Evolutionary conservation across 2,113 vertebrate genomes (phyloP).

Genomic region (Neoarius graeffei): DNA sequence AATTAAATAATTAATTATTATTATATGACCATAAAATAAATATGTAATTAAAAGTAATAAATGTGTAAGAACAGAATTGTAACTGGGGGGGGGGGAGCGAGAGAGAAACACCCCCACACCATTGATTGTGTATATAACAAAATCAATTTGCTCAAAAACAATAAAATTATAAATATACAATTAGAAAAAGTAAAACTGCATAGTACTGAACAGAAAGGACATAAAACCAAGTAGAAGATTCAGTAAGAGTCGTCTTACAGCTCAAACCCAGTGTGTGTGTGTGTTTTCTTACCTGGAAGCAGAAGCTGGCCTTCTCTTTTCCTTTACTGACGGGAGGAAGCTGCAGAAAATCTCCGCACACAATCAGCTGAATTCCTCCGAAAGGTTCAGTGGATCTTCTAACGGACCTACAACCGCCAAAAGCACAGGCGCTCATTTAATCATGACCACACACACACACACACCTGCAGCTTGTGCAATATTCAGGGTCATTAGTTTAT

Average conservation of each 20-base stretch:
- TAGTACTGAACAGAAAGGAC: background rate
- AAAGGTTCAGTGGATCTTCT: conserved; percentile 86
- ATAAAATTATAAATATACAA: background rate
- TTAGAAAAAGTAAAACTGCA: no score
- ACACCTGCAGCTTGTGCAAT: background rate
- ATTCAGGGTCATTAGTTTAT: background rate
- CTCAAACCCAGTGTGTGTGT: background rate
- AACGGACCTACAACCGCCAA: conserved; percentile 72
- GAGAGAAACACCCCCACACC: no score
- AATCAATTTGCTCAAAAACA: no score
- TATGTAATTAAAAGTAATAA: background rate
- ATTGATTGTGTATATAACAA: no score
- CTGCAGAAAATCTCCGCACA: conserved; percentile 97
- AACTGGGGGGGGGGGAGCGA: background rate
- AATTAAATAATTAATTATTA: background rate
- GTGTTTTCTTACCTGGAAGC: conserved; percentile 83
- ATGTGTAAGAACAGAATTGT: no score
- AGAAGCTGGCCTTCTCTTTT: conserved; percentile 83
- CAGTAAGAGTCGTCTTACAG: background rate
- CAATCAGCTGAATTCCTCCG: conserved; percentile 93
- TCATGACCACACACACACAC: background rate
- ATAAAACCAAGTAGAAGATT: background rate
- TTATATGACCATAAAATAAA: background rate
- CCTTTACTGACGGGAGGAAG: conserved; percentile 87
- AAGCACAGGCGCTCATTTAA: background rate